Percentiles rank a stretch among this genome's conserved stretches.
These are phyloP conservation scores for Pemphigus obesinymphae DNA, from an alignment of 1,140 invertebrate species.

Conservation along the genomic window DNA sequence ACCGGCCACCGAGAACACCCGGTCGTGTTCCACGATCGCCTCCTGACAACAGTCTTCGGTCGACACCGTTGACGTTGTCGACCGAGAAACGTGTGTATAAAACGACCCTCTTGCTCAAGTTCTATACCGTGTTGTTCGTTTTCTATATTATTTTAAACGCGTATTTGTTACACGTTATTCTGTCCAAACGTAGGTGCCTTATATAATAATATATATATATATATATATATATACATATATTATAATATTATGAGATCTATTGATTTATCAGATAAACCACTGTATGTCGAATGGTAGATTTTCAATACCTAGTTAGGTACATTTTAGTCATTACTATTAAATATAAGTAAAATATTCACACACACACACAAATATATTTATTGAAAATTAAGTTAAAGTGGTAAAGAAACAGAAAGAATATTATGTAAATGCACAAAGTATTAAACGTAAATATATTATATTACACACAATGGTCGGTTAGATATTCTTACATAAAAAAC, in stretches of 20 bases:
- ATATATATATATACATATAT: too few species aligned
- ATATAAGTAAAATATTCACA: too few species aligned
- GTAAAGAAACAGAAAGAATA: not conserved
- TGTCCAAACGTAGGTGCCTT: constrained; percentile 37
- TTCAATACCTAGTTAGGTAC: too few species aligned
- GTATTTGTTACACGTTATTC: not conserved
- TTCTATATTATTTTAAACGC: not conserved
- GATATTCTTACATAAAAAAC: not conserved
- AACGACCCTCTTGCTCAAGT: not conserved
- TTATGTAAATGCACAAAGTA: not conserved
- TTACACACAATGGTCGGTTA: not conserved
- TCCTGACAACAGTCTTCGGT: constrained; percentile 83
- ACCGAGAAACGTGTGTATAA: constrained; percentile 79
- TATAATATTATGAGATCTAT: too few species aligned
- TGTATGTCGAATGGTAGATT: too few species aligned
- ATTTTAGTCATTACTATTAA: too few species aligned
- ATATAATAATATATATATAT: not conserved
- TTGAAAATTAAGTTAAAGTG: too few species aligned
- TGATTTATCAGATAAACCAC: not conserved
- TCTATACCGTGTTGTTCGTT: not conserved
- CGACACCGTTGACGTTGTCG: constrained; percentile 76
- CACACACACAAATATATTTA: too few species aligned
- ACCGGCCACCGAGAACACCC: constrained; percentile 56
- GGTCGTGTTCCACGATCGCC: constrained; percentile 51
- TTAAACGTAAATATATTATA: not conserved